Evolutionary conservation across 2,113 vertebrate species (phyloP).

Genomic region (Aphelocoma coerulescens): DNA sequence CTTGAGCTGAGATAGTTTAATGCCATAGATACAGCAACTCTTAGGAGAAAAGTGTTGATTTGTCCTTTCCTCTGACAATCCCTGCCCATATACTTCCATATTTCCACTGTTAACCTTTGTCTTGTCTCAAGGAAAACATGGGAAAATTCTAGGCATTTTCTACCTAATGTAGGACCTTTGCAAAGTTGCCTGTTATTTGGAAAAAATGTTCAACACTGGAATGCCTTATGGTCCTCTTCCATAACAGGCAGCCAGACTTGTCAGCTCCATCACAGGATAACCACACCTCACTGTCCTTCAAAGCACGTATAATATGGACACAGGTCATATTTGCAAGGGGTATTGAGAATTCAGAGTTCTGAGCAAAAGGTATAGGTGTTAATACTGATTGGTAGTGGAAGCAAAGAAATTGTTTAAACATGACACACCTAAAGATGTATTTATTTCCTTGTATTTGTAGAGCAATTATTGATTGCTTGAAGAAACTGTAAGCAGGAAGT

Average conservation of each 20-base stretch:
- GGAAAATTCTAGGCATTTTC: neutral
- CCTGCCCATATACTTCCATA: neutral
- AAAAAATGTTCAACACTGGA: neutral
- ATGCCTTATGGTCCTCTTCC: neutral
- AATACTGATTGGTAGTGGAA: neutral
- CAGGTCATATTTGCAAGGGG: neutral
- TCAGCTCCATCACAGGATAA: neutral
- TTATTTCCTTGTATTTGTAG: neutral
- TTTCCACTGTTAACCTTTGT: neutral
- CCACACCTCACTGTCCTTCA: neutral
- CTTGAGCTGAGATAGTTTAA: neutral
- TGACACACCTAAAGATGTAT: neutral
- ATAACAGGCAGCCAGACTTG: neutral
- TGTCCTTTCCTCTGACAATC: neutral
- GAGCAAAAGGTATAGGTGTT: neutral
- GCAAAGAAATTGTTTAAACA: neutral
- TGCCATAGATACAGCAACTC: neutral
- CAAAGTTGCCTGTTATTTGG: neutral
- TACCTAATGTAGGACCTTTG: neutral
- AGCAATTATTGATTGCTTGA: neutral
- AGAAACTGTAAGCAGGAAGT: neutral
- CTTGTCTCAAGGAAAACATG: neutral
- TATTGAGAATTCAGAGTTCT: neutral
- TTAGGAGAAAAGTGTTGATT: neutral
- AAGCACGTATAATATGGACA: neutral